Evolutionary conservation across 2,888 invertebrate species (phyloP), one percentile per base, ranked within the genome.

Genomic region (Eupithecia pulchellata): DNA sequence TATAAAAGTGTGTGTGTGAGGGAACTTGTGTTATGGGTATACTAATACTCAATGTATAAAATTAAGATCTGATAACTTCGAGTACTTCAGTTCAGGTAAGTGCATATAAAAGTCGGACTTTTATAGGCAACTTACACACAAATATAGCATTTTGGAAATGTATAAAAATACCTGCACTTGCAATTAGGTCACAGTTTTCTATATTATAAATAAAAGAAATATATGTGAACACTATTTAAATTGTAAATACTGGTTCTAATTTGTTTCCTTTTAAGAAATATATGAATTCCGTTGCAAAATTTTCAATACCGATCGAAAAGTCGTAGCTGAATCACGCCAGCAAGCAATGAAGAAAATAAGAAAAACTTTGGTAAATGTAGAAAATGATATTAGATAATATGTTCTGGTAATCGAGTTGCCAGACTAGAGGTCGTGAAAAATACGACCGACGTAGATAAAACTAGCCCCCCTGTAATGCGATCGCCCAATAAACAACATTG

Each of bases 401-500:
- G 25, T 57, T 25, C 11, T 42, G 14, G 55, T 14, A 30, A 62
- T 32, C 17, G 39, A 39, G 17, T 11, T 32, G 36, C 55, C 36
- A 61, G 60, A 34, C 34, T 20, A 34, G 47, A 66, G 17, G 64
- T 67, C 55, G 36, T 20, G 69, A 67, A 69, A 67, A 68, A 69
- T 67, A 71, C 39, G 25, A 47, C 20, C 39, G 25, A 47, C 20
- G 6, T 61, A 34, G 61, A 34, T 57, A 42, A 61, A 11, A 32
- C 52, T 69, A 30, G 68, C 57, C 71, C 71, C 75, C 62, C 57
- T 64, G 66, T 66, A 70, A 73, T 62, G 30, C 68, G 72, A 72
- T 69, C 55, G 71, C 52, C 34, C 67, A 74, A 76, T 75, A 72
- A 74, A 75, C 65, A 72, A 47, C 71, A 72, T 58, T 68, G 68